Base-by-base conservation (phyloP, 2,888 invertebrate genomes). In the Pherbina coryleti region DNA sequence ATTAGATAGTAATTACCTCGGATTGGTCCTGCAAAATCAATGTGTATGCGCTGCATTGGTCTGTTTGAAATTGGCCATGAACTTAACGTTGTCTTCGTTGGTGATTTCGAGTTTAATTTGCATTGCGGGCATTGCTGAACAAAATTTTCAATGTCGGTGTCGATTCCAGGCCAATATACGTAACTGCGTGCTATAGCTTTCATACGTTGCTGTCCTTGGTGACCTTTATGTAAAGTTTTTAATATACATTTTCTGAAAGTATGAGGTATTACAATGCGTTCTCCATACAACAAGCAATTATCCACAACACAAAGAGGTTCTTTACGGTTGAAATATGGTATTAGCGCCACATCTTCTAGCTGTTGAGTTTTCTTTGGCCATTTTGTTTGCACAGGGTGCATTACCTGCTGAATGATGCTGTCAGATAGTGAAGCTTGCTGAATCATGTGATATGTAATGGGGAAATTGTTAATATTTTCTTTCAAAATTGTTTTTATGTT, bases 131-230 rank as follows among this genome's bases (percentile, higher is more conserved):
- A 82, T 34, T 78, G 53, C 28, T 80, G 78, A 1, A 84, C 79
- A 7, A 78, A 55, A 8, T 80, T 72, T 76, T 84, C 83, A 14
- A 84, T 82, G 19, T 85, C 83, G 14, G 51, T 31, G 53, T 81
- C 78, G 14, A 84, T 79, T 19, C 79, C 80, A 11, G 82, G 83
- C 79, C 83, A 85, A 77, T 82, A 84, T 66, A 83, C 79, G 19
- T 82, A 80, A 5, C 78, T 66, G 9, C 79, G 67, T n/a, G 83
- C 83, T 75, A 82, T 22, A 1, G 66, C 14, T 75, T 82, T 83
- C 78, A 80, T 80, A 28, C 79, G 25, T 69, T 79, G 34, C 64
- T 57, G 62, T n/a, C 75, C 75, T 44, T 78, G 80, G 19, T 79
- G 79, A 11, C 76, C 76, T 44, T 57, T 77, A 44, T 77, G 77